Conservation (phyloP, 2,113 vertebrate species). For the Oxyruncus cristatus region DNA sequence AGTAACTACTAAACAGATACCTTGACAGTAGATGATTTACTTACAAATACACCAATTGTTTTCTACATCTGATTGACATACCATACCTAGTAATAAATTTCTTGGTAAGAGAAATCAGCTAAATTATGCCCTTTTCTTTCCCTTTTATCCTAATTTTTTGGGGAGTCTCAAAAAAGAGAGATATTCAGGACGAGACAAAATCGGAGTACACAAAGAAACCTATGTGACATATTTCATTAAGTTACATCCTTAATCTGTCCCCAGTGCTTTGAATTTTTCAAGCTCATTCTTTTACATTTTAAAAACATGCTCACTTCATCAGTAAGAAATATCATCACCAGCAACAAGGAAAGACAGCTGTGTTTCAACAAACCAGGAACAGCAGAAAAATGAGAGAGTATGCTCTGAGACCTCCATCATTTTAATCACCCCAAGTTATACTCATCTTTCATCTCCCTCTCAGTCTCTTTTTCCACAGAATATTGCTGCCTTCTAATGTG, state of each 20-base stretch:
- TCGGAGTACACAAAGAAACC: not conserved
- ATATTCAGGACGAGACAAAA: not conserved
- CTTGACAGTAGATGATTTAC: not conserved
- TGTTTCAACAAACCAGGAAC: not conserved
- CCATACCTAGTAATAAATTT: not conserved
- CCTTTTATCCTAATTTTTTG: not conserved
- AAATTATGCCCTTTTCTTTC: not conserved
- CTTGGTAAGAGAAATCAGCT: not conserved
- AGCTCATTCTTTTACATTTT: not conserved
- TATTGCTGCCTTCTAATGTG: not conserved
- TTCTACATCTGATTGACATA: not conserved
- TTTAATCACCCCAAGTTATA: not conserved
- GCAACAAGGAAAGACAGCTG: not conserved
- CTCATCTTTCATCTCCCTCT: not conserved
- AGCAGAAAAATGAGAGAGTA: not conserved
- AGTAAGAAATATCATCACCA: not conserved
- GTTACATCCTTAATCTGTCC: not conserved
- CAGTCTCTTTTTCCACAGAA: not conserved
- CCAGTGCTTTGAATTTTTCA: not conserved
- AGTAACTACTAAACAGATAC: not conserved
- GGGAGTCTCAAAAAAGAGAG: not conserved
- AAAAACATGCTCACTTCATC: not conserved
- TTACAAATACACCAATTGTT: not conserved
- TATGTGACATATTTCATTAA: not conserved
- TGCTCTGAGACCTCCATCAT: not conserved